Base-by-base conservation (phyloP, 2,888 invertebrate species). In the Drosophila atroscutellata region DNA sequence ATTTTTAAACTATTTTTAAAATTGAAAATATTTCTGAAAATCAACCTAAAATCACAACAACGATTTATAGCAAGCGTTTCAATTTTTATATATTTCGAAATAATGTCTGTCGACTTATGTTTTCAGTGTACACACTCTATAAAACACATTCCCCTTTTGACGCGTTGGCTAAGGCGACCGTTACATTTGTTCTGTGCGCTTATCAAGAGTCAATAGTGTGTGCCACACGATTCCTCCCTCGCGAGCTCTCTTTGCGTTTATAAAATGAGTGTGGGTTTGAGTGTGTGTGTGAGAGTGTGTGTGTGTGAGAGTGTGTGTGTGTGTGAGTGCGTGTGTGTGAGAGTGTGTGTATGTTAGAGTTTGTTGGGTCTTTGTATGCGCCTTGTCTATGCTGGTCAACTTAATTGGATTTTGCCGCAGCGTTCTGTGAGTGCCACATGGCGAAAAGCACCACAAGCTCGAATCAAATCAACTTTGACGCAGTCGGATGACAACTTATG, bases 321-420 rank as follows among this genome's bases (percentile, higher is more conserved):
- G 5, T 30, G 66, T 63, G 30, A n/a, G n/a, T n/a, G n/a, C n/a
- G n/a, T n/a, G 6, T 13, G 42, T 42, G 42, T 13, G 20, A 6
- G 42, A 11, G 5, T 11, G 5, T 30, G 66, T 63, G 30, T 52
- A 30, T 55, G 26, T 45, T 20, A 1, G 45, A 24, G 45, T 24
- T 8, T 15, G 15, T 45, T 30, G 36, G 50, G 30, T 54, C 28
- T 68, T 64, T 75, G 68, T 64, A 51, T 61, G 42, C 34, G 36
- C 61, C 24, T 32, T 32, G 71, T 76, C 65, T 60, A 34, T 61
- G 62, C 62, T 62, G 71, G 71, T 73, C 78, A 73, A 72, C 36
- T 77, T 81, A 81, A 86, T 89, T 83, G 89, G 67, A 75, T 84
- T 89, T 71, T 45, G 72, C 13, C 52, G 32, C 49, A 60, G 54